Conservation (phyloP, 2,797 vertebrate species). For the Psittacula derbiana region DNA sequence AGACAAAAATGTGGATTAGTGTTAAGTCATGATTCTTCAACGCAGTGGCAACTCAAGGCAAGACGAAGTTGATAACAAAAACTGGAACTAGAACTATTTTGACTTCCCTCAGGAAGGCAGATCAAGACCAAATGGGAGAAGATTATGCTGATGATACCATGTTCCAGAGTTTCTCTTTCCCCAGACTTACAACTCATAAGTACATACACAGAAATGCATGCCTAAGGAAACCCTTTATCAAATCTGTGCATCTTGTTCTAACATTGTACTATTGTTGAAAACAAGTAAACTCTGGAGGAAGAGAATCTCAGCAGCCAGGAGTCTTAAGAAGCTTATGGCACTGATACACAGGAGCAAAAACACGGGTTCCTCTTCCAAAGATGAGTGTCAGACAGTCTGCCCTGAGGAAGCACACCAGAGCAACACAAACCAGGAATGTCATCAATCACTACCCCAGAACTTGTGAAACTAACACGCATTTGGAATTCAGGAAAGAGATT, state of each 20-base stretch:
- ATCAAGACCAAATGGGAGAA: neutral
- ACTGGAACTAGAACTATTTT: neutral
- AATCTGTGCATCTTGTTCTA: neutral
- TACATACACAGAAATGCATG: neutral
- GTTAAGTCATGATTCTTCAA: neutral
- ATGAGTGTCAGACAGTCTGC: neutral
- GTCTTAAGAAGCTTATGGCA: neutral
- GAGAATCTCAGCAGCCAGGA: neutral
- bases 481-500: slow-evolving; percentile 40
- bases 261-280: neutral
- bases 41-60: neutral
- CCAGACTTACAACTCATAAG: neutral
- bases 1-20: neutral
- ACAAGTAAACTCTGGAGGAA: neutral
- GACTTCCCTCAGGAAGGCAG: neutral
- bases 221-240: neutral
- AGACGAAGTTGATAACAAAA: neutral
- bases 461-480: neutral
- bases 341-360: neutral
- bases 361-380: neutral
- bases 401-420: neutral
- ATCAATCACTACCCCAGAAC: neutral
- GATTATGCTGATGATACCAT: neutral
- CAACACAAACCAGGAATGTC: neutral
- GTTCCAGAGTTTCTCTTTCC: neutral